Percentiles rank a stretch among this genome's conserved stretches.
These are phyloP conservation scores for Forbesichthys papilliferus DNA, from an alignment of 2,113 vertebrate species.

Conservation along the genomic window DNA sequence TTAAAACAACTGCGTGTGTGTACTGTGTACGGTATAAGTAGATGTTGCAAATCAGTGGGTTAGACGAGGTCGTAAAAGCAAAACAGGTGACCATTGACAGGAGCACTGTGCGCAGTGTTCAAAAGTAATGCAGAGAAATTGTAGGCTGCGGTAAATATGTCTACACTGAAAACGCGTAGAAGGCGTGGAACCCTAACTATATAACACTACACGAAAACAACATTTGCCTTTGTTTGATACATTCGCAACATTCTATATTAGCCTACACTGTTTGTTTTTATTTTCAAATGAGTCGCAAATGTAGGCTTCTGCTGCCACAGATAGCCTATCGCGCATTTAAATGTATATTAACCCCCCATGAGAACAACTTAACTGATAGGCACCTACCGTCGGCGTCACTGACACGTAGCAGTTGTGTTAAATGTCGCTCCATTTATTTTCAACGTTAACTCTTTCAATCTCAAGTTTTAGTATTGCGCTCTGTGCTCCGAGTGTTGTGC, in stretches of 20 bases:
- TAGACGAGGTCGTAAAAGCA: neutral
- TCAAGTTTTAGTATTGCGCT: too few species aligned
- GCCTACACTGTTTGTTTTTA: neutral
- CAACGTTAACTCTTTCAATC: neutral
- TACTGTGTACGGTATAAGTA: too few species aligned
- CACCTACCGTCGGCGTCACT: constrained; percentile 4
- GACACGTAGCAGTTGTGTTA: constrained; percentile 63
- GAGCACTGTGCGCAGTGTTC: constrained; percentile 65
- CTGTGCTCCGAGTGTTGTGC: neutral
- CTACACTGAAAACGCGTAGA: too few species aligned
- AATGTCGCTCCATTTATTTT: neutral
- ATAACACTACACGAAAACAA: too few species aligned
- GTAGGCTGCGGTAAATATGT: too few species aligned
- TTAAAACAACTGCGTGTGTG: too few species aligned
- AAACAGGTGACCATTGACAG: constrained; percentile 70
- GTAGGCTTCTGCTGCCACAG: neutral
- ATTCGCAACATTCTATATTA: too few species aligned
- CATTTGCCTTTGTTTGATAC: too few species aligned
- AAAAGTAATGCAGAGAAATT: too few species aligned
- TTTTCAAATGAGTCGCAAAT: neutral
- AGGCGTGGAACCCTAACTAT: too few species aligned
- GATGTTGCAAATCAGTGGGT: too few species aligned
- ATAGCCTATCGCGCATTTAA: neutral
- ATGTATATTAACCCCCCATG: neutral
- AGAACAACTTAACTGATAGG: too few species aligned